Evolutionary conservation across 2,888 invertebrate genomes (phyloP).

Genomic region (Rotaria macrura): DNA sequence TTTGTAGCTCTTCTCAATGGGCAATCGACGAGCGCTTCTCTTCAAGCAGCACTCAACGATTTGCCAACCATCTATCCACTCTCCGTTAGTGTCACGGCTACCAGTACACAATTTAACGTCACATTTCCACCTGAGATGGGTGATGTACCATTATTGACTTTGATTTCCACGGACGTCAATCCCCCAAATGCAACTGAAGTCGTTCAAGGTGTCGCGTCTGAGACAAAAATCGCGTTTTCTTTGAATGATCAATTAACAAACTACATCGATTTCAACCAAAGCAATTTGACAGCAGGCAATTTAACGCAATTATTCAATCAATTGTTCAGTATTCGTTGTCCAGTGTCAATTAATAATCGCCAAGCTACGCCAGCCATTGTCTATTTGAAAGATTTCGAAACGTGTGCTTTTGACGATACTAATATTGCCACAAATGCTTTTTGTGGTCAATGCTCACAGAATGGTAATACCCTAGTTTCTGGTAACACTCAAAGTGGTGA

Average conservation of each 20-base stretch:
- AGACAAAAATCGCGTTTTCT: neutral
- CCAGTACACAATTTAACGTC: neutral
- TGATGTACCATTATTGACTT: neutral
- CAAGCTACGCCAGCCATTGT: neutral
- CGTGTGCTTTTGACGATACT: neutral
- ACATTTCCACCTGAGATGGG: conserved; percentile 23
- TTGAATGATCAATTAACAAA: neutral
- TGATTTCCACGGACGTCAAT: neutral
- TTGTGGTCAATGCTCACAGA: conserved; percentile 30
- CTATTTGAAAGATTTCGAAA: conserved; percentile 22
- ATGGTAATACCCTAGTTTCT: neutral
- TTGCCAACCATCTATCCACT: conserved; percentile 24
- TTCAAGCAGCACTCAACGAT: conserved; percentile 27
- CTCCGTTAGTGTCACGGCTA: neutral
- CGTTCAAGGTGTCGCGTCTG: conserved; percentile 21
- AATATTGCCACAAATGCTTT: conserved; percentile 8
- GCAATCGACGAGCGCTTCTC: neutral
- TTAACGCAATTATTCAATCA: neutral
- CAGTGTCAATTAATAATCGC: neutral
- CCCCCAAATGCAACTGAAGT: neutral
- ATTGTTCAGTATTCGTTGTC: conserved; percentile 26
- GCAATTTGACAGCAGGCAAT: neutral
- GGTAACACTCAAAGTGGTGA: neutral
- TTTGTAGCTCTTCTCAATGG: neutral
- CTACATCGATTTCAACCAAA: neutral